Percentiles rank a stretch among this genome's conserved stretches.
Evolutionary conservation across 2,797 vertebrate species (phyloP).

Genomic region (Crenichthys baileyi): DNA sequence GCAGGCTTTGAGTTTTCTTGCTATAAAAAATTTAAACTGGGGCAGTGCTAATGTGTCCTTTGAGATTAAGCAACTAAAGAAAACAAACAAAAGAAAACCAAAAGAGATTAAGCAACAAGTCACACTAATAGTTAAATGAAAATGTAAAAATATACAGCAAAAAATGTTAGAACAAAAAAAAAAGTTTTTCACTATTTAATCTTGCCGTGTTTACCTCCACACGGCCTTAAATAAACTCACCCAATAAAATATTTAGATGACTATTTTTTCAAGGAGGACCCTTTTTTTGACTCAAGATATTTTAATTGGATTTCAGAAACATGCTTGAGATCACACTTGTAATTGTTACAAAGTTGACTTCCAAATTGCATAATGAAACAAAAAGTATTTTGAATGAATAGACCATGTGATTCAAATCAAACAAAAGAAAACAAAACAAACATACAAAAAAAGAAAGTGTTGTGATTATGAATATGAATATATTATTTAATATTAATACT

Average conservation of each 20-base stretch:
- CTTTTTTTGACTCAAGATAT: too few relatives aligned
- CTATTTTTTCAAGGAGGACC: not conserved
- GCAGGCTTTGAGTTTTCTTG: conserved; percentile 42
- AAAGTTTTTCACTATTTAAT: not conserved
- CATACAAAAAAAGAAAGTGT: too few relatives aligned
- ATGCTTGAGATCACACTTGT: too few relatives aligned
- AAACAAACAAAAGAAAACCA: not conserved
- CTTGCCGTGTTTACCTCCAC: not conserved
- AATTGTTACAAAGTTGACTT: too few relatives aligned
- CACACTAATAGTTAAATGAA: not conserved
- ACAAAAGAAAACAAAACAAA: too few relatives aligned
- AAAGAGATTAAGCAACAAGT: not conserved
- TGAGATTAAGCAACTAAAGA: conserved; percentile 55
- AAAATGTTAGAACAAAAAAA: not conserved
- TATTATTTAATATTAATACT: too few relatives aligned
- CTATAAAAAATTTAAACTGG: conserved; percentile 56
- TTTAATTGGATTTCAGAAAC: too few relatives aligned
- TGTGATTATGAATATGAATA: too few relatives aligned
- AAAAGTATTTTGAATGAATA: too few relatives aligned
- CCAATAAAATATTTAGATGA: too few relatives aligned
- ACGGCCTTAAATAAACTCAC: not conserved
- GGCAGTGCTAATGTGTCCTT: conserved; percentile 53
- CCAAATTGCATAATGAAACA: too few relatives aligned
- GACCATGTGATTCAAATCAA: too few relatives aligned
- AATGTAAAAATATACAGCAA: not conserved